Base-by-base conservation (phyloP, 2,888 invertebrate genomes). In the Eulithis prunata region DNA sequence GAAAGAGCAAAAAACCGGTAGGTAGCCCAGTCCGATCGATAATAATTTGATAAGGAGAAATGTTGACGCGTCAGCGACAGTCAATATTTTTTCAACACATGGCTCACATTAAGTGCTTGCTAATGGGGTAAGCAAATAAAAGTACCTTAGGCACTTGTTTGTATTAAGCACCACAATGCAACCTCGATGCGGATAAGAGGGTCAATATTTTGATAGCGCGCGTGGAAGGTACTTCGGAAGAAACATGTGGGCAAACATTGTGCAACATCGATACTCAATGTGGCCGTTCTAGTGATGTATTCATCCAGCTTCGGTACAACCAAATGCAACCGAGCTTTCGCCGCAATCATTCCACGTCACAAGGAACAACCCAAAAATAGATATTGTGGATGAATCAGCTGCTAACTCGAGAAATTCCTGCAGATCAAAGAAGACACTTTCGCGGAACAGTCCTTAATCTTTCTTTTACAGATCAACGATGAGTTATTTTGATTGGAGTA, bases 241-340 rank as follows among this genome's bases (percentile, higher is more conserved):
- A 84, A 88, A 90, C 91, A 91, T 90, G 87, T 90, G 92, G 87
- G 88, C 86, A 91, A 91, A 92, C 84, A 91, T 93, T 93, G 88
- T 86, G 92, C 89, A 91, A 91, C 78, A 75, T 75, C 75, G 72
- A 77, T 60, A 63, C 64, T 67, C 53, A 59, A 68, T 82, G 79
- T 78, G 78, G 80, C 75, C 82, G 82, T 86, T 89, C 87, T 85
- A 86, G 85, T 81, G 83, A 72, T 74, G 83, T 78, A 82, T 86
- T 78, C 76, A 82, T 80, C 76, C 73, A 67, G 77, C 75, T 75
- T 75, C 73, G 74, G 79, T 80, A 80, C 8, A 85, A 87, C 84
- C 86, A 84, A 86, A 86, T 82, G 82, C 76, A 79, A 80, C 82
- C 81, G 72, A 75, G 78, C 85, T 84, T 86, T 87, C 82, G 82